Evolutionary conservation across 1,140 invertebrate genomes (phyloP).

Genomic region (Drosophila saltans): DNA sequence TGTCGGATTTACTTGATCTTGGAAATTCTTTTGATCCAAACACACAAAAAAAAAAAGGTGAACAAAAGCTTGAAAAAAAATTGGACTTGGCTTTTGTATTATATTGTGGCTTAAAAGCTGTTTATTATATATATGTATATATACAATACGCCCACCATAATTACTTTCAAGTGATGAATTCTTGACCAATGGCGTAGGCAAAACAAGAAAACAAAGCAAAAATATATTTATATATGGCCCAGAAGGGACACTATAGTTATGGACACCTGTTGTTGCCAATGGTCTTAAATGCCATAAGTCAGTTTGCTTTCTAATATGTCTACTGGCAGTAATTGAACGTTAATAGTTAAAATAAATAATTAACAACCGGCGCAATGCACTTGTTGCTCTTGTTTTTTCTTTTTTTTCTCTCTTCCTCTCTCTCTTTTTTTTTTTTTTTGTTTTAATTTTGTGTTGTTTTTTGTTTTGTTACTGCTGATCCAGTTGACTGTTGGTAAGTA

Average conservation of each 20-base stretch:
- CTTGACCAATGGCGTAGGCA: slow-evolving; percentile 9
- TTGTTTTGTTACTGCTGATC: slow-evolving; percentile 3
- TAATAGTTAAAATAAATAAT: slow-evolving; percentile 67
- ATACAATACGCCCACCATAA: slow-evolving; percentile 10
- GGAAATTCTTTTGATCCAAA: slow-evolving; percentile 3
- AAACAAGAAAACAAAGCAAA: too few species aligned
- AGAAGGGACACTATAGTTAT: neutral
- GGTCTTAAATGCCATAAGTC: neutral
- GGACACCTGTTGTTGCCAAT: slow-evolving; percentile 8
- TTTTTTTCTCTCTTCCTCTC: neutral
- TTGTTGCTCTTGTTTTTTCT: slow-evolving; percentile 30
- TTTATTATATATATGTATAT: neutral
- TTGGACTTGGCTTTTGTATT: neutral
- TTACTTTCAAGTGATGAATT: slow-evolving; percentile 6
- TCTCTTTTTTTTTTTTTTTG: slow-evolving; percentile 1
- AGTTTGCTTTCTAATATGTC: slow-evolving; percentile 59
- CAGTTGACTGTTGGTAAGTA: slow-evolving; percentile 19
- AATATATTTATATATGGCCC: too few species aligned
- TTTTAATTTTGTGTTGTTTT: slow-evolving; percentile 10
- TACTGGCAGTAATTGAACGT: slow-evolving; percentile 61
- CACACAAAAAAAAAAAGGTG: neutral
- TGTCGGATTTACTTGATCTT: slow-evolving; percentile 12
- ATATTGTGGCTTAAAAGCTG: slow-evolving; percentile 4
- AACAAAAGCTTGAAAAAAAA: neutral
- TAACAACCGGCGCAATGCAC: slow-evolving; percentile 56